Percentiles rank a stretch among this genome's conserved stretches.
phyloP scores from a whole-genome alignment of 2,888 invertebrate genomes.

The Chydorus sphaericus region DNA sequence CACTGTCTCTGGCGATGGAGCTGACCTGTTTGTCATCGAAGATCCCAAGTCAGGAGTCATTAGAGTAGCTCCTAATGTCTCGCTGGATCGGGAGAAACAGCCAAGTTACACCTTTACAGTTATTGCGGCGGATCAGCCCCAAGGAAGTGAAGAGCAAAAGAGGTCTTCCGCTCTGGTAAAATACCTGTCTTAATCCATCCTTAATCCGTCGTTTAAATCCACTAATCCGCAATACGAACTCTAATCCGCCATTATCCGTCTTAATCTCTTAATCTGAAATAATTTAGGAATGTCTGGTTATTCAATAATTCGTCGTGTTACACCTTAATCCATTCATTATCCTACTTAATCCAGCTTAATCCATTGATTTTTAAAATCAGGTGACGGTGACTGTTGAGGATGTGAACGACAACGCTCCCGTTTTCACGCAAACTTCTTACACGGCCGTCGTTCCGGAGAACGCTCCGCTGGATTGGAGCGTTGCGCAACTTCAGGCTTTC shows the following conservation, averaged over 20 bases:
- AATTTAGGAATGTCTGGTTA: too few species aligned
- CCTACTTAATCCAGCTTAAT: too few species aligned
- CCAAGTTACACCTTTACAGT: conserved; percentile 51
- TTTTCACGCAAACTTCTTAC: conserved; percentile 40
- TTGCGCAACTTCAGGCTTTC: conserved; percentile 50
- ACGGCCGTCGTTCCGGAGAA: conserved; percentile 64
- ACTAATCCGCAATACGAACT: too few species aligned
- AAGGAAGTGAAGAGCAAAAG: conserved; percentile 49
- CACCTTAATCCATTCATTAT: too few species aligned
- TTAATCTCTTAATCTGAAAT: too few species aligned
- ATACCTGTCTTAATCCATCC: too few species aligned
- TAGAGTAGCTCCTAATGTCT: conserved; percentile 47
- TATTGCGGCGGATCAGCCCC: conserved; percentile 58
- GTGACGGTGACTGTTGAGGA: conserved; percentile 54
- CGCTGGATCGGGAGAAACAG: conserved; percentile 55
- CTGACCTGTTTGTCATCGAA: conserved; percentile 55
- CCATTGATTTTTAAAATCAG: conserved; percentile 18
- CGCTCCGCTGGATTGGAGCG: conserved; percentile 46
- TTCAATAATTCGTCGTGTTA: too few species aligned
- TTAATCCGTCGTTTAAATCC: too few species aligned
- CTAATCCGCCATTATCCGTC: too few species aligned
- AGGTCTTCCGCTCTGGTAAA: conserved; percentile 41
- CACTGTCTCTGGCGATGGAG: conserved; percentile 53
- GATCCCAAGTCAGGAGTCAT: conserved; percentile 47
- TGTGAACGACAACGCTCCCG: conserved; percentile 62